Conservation (phyloP, 2,113 vertebrate genomes). For the Pseudopodoces humilis region DNA sequence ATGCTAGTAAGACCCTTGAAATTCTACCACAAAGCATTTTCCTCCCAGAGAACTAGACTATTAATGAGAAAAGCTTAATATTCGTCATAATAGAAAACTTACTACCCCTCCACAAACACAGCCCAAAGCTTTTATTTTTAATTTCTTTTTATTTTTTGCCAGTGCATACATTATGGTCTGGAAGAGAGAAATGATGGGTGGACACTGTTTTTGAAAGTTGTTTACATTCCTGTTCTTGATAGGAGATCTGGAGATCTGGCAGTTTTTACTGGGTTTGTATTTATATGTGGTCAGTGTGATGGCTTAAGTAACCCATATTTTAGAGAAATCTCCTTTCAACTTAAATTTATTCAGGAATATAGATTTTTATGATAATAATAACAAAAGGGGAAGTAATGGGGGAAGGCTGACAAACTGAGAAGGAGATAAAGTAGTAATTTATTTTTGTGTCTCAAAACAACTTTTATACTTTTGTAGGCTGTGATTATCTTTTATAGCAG, state of each 20-base stretch:
- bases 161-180: neutral
- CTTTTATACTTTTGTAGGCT: neutral
- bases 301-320: neutral
- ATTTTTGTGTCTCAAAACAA: neutral
- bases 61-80: neutral
- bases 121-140: neutral
- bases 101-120: neutral
- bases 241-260: neutral
- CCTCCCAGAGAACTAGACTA: neutral
- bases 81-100: neutral
- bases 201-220: neutral
- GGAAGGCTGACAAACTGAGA: neutral
- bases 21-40: neutral
- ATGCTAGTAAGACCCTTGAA: neutral
- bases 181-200: neutral
- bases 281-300: neutral
- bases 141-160: neutral
- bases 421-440: neutral
- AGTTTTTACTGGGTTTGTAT: neutral
- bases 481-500: neutral
- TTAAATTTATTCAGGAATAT: neutral
- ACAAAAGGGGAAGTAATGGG: neutral
- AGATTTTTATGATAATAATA: neutral
- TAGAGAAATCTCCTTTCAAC: neutral
- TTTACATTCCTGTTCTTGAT: neutral